These are phyloP conservation scores for Notarius lentiginosus DNA, from an alignment of 2,113 vertebrate species.

Conservation along the genomic window DNA sequence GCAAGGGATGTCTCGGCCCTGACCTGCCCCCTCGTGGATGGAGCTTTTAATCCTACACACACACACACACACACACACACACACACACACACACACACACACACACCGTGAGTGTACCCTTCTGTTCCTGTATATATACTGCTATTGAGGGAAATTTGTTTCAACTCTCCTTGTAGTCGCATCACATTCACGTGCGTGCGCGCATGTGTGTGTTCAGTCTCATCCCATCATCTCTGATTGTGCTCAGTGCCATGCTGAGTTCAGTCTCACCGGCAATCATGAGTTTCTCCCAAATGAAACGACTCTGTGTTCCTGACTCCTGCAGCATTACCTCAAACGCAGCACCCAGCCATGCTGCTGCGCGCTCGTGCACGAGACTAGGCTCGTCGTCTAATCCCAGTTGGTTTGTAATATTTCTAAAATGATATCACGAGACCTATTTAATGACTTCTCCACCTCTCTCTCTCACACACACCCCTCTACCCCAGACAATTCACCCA, in stretches of 20 bases:
- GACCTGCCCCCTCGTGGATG: slow-evolving; percentile 14
- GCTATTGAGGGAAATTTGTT: neutral
- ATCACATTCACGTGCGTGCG: neutral
- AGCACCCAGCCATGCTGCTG: slow-evolving; percentile 13
- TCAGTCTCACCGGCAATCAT: slow-evolving; percentile 18
- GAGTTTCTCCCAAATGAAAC: slow-evolving; percentile 11
- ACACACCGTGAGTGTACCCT: neutral
- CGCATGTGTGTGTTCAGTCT: slow-evolving; percentile 9
- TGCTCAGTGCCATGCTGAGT: slow-evolving; percentile 31
- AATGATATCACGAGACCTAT: slow-evolving; percentile 18
- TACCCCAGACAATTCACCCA: slow-evolving; percentile 12
- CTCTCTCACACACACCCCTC: neutral
- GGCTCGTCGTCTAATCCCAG: neutral
- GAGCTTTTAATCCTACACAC: neutral
- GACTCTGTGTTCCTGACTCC: slow-evolving; percentile 24
- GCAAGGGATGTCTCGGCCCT: slow-evolving; percentile 2
- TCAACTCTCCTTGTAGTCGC: neutral
- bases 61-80: slow-evolving; percentile 2
- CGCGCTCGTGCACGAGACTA: neutral
- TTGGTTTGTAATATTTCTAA: slow-evolving; percentile 26
- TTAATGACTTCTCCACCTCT: slow-evolving; percentile 20
- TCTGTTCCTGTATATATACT: neutral
- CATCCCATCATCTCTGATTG: slow-evolving; percentile 33
- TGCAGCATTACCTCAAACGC: slow-evolving; percentile 34
- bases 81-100: neutral